Percentiles rank a stretch among this genome's conserved stretches.
Evolutionary conservation across 2,797 vertebrate genomes (phyloP).

Genomic region (Oophaga sylvatica): DNA sequence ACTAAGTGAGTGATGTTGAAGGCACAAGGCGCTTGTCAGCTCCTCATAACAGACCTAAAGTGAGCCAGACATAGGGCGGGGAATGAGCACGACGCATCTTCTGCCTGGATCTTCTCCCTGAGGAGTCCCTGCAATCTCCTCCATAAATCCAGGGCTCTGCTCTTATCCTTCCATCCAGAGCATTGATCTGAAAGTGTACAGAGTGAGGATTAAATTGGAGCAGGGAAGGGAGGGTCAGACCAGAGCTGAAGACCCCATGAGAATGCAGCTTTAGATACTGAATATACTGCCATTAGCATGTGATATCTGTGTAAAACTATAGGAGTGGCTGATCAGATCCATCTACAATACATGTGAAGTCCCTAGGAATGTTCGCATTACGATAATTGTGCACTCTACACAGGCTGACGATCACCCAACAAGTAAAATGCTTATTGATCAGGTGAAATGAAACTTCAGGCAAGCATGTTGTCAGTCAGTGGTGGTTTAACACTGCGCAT

Average conservation of each 20-base stretch:
- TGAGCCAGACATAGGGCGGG: constrained; percentile 52
- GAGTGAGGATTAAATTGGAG: constrained; percentile 56
- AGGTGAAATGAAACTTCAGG: too few relatives aligned
- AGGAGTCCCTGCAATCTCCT: constrained; percentile 57
- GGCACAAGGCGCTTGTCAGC: constrained; percentile 54
- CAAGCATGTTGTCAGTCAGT: too few relatives aligned
- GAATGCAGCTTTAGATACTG: constrained; percentile 40
- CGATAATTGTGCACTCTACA: too few relatives aligned
- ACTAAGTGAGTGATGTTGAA: constrained; percentile 57
- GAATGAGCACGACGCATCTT: constrained; percentile 42
- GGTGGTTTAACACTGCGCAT: too few relatives aligned
- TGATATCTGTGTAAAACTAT: constrained; percentile 27
- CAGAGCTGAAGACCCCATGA: constrained; percentile 39
- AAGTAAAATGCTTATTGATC: too few relatives aligned
- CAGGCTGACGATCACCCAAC: too few relatives aligned
- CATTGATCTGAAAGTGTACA: constrained; percentile 59
- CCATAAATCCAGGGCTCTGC: constrained; percentile 61
- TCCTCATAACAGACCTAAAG: constrained; percentile 55
- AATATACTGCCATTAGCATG: constrained; percentile 31
- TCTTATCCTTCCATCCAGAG: constrained; percentile 60
- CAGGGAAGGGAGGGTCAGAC: constrained; percentile 56
- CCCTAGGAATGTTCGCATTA: too few relatives aligned
- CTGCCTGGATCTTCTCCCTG: constrained; percentile 55
- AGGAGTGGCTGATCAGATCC: background rate
- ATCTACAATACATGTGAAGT: too few relatives aligned